Evolutionary conservation across 2,113 vertebrate genomes (phyloP), one percentile per base, ranked within the genome.

Genomic region (Panurus biarmicus): DNA sequence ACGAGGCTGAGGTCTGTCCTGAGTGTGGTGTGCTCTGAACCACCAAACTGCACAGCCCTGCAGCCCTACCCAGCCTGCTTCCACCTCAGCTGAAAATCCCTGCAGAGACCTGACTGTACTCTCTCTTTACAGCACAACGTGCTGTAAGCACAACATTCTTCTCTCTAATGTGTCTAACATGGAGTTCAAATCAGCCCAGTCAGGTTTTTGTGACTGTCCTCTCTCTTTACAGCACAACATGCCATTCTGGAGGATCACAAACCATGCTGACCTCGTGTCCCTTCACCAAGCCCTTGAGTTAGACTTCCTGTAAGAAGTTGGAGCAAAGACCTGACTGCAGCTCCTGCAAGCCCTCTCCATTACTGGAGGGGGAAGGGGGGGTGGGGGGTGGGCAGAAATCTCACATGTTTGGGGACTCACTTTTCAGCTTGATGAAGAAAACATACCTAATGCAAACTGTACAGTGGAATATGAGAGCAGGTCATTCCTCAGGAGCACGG

Each of bases 231-330:
- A 99, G 99, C 99, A 99, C 98, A 99, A 99, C 96, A 99, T 99
- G 99, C 99, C 99, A 4, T 99, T 99, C 97, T 99, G 99, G 99
- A 97, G 99, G 89, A 99, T 99, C 97, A 98, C 99, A 36, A 98
- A 99, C 40, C 99, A 99, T 0, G 98, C 99, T 23, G 99, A 99
- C 96, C 98, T 99, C 6, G 98, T 99, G 91, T 99, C 99, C 70
- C 98, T 99, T 64, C 99, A 99, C 96, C 99, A 99, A 96, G 99
- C 99, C 94, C 98, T 99, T 33, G 99, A 99, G 94, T 97, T 99
- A 96, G 99, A 99, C 98, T 99, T 99, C 97, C 98, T 99, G 97
- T 99, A 98, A 98, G 92, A 87, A 95, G 33, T 0, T 28, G 75
- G 77, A 82, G 61, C 81, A 71, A 36, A 84, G 93, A 87, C 0